These are phyloP conservation scores for Xestia xanthographa DNA, from an alignment of 2,888 invertebrate genomes.

Conservation along the genomic window DNA sequence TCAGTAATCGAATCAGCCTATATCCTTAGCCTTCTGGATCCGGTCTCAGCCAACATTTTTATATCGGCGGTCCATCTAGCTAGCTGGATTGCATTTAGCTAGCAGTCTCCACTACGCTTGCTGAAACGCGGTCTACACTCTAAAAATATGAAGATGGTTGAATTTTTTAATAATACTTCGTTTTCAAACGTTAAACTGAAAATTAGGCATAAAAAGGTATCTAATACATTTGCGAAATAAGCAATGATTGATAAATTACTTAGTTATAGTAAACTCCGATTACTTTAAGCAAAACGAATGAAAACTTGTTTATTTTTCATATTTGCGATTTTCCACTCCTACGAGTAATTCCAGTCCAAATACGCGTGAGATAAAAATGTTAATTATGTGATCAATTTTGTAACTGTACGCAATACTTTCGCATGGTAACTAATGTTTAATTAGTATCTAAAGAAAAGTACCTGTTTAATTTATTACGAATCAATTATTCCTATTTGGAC, in stretches of 20 bases:
- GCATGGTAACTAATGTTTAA: conserved; percentile 29
- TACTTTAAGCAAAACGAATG: conserved; percentile 15
- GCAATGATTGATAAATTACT: not conserved
- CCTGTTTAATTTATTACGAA: conserved; percentile 29
- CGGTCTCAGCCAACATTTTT: no score
- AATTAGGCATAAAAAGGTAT: not conserved
- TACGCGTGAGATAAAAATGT: conserved; percentile 54
- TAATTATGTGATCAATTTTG: conserved; percentile 34
- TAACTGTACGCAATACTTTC: conserved; percentile 46
- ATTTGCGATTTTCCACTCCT: conserved; percentile 37
- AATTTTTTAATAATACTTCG: not conserved
- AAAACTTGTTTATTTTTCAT: conserved; percentile 40
- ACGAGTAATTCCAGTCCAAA: conserved; percentile 33
- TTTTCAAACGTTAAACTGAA: not conserved
- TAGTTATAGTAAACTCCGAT: conserved; percentile 23
- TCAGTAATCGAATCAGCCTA: not conserved
- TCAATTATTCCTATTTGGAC: conserved; percentile 27
- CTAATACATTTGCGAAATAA: not conserved
- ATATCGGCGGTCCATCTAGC: no score
- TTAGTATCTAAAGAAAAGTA: not conserved
- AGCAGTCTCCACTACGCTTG: not conserved
- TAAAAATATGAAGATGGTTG: not conserved
- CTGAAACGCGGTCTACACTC: not conserved
- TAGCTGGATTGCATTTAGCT: not conserved
- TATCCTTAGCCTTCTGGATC: not conserved